Evolutionary conservation across 2,888 invertebrate species (phyloP).

Genomic region (Glyphotaelius pellucidus): DNA sequence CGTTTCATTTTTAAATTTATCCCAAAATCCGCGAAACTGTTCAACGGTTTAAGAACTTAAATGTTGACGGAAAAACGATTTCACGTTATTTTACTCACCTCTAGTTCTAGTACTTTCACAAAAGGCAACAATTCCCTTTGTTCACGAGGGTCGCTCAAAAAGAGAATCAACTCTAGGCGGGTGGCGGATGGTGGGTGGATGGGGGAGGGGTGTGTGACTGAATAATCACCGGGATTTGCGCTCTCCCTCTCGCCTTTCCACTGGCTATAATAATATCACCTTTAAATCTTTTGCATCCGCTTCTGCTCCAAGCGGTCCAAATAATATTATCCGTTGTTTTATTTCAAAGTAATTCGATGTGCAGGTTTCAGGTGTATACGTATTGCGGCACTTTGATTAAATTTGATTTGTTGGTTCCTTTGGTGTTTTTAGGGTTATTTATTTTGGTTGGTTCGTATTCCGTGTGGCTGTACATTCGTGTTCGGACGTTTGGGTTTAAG

Average conservation of each 20-base stretch:
- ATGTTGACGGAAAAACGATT: too few species aligned
- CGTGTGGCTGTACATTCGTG: too few species aligned
- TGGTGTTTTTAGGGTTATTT: not conserved
- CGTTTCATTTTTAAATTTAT: too few species aligned
- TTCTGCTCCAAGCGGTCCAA: not conserved
- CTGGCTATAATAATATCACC: not conserved
- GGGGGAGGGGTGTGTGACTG: not conserved
- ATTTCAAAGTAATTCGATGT: not conserved
- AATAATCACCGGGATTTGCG: slow-evolving; percentile 34
- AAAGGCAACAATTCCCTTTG: slow-evolving; percentile 43
- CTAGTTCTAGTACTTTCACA: not conserved
- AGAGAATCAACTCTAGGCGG: not conserved
- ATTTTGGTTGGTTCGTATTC: not conserved
- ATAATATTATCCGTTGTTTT: not conserved
- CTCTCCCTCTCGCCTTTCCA: not conserved
- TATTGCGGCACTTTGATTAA: not conserved
- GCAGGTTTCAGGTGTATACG: not conserved
- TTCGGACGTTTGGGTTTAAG: too few species aligned
- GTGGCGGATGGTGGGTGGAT: not conserved
- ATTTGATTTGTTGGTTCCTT: too few species aligned
- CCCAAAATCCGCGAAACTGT: too few species aligned
- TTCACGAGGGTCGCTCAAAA: slow-evolving; percentile 10
- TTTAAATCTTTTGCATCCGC: not conserved
- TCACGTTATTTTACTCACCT: too few species aligned
- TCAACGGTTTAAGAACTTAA: too few species aligned